phyloP scores from a whole-genome alignment of 1,140 invertebrate genomes.

The Drosophila watanabei region DNA sequence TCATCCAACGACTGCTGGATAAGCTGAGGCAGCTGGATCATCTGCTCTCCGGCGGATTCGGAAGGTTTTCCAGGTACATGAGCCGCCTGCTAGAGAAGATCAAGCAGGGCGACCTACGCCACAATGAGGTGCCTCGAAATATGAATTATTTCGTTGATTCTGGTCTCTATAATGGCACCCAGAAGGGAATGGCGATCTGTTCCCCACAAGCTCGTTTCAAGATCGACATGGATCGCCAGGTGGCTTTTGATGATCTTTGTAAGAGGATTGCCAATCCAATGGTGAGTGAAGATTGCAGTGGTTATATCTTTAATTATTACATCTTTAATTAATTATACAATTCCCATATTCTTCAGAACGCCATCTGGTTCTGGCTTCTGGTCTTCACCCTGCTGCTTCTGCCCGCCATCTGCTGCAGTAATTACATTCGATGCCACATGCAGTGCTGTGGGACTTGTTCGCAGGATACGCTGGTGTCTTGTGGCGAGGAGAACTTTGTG shows the following conservation, averaged over 20 bases:
- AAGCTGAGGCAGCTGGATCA: constrained; percentile 9
- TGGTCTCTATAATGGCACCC: neutral
- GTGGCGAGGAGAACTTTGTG: constrained; percentile 17
- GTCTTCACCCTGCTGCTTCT: constrained; percentile 21
- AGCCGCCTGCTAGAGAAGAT: constrained; percentile 7
- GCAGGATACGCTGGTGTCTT: neutral
- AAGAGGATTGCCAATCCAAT: constrained; percentile 30
- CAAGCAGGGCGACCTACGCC: neutral
- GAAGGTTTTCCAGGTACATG: constrained; percentile 4
- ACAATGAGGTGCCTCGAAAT: neutral
- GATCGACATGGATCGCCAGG: neutral
- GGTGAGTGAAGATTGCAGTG: neutral
- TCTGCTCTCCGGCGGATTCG: neutral
- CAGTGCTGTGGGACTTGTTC: neutral
- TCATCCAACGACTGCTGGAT: neutral
- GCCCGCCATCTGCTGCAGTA: constrained; percentile 26
- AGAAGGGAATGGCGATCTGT: neutral
- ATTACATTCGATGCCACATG: constrained; percentile 15
- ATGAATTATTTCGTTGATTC: constrained; percentile 4
- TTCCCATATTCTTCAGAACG: constrained; percentile 17
- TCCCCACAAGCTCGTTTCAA: neutral
- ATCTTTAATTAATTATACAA: neutral
- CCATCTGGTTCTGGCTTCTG: constrained; percentile 34
- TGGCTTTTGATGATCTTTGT: constrained; percentile 2
- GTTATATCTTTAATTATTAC: too few relatives aligned